A percentile compares a stretch with the other conserved stretches of the same genome.
These are phyloP conservation scores for Pseudochromis fuscus DNA, from an alignment of 2,797 vertebrate genomes.

Conservation along the genomic window DNA sequence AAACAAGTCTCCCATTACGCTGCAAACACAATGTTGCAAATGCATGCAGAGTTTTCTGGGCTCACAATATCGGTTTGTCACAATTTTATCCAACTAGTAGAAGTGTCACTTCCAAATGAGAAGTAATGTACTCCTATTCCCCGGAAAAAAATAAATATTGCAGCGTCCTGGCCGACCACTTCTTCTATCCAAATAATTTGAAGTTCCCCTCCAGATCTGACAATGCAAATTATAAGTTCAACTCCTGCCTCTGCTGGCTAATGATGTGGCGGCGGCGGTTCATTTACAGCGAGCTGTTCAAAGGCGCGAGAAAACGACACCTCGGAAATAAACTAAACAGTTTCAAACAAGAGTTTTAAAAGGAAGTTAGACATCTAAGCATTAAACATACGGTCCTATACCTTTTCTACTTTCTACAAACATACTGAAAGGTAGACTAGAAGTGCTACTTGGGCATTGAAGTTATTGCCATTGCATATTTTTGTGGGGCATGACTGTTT, in stretches of 20 bases:
- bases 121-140: constrained; percentile 45
- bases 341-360: constrained; percentile 39
- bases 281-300: constrained; percentile 42
- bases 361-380: constrained; percentile 3
- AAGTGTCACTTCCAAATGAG: constrained; percentile 55
- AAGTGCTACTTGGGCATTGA: constrained; percentile 38
- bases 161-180: constrained; percentile 37
- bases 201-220: constrained; percentile 44
- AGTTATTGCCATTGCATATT: constrained; percentile 63
- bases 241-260: constrained; percentile 48
- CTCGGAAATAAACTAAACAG: constrained; percentile 31
- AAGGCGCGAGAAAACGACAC: constrained; percentile 36
- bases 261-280: constrained; percentile 49
- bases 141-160: constrained; percentile 41
- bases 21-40: constrained; percentile 31
- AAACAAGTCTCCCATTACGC: constrained; percentile 21
- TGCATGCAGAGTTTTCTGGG: constrained; percentile 37
- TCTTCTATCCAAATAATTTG: constrained; percentile 50
- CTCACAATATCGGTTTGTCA: constrained; percentile 47
- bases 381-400: constrained; percentile 58
- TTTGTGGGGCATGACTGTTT: constrained; percentile 69
- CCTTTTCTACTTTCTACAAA: constrained; percentile 36
- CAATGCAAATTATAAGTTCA: constrained; percentile 54
- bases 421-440: constrained; percentile 51
- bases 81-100: constrained; percentile 43